Evolutionary conservation across 2,113 vertebrate species (phyloP).

Genomic region (Toxotes jaculatrix): DNA sequence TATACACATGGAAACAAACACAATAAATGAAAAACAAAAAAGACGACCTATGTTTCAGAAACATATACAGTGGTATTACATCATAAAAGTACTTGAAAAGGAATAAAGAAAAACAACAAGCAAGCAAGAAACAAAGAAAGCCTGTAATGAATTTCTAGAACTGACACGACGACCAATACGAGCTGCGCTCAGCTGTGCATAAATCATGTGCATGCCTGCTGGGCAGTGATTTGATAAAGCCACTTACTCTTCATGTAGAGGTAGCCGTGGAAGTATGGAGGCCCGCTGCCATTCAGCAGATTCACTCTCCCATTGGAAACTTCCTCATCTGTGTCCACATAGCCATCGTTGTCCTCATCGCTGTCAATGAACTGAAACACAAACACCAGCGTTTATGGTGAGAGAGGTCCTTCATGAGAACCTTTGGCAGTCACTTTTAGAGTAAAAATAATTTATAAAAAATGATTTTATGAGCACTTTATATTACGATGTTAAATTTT

Average conservation of each 20-base stretch:
- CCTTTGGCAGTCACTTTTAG: not conserved
- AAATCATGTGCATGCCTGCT: constrained; percentile 41
- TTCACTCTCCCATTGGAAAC: constrained; percentile 87
- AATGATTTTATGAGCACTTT: not conserved
- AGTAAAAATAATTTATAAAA: not conserved
- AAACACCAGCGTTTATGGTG: constrained; percentile 5
- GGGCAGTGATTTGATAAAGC: constrained; percentile 37
- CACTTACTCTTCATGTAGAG: constrained; percentile 93
- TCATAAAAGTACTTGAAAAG: not conserved
- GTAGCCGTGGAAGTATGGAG: constrained; percentile 94
- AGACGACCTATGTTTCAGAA: not conserved
- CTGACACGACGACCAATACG: not conserved
- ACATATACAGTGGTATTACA: not conserved
- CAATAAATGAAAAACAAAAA: not conserved
- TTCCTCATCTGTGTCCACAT: constrained; percentile 93
- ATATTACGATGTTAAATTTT: not conserved
- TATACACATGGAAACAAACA: not conserved
- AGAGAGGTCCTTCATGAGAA: not conserved
- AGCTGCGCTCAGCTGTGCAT: constrained; percentile 23
- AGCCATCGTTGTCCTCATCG: constrained; percentile 91
- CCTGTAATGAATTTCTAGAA: constrained; percentile 1
- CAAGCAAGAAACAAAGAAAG: not conserved
- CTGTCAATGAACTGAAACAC: constrained; percentile 89
- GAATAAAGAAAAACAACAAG: not conserved
- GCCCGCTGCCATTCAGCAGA: constrained; percentile 88